Conservation (phyloP, 1,140 invertebrate species). For the Drosophila asahinai region DNA sequence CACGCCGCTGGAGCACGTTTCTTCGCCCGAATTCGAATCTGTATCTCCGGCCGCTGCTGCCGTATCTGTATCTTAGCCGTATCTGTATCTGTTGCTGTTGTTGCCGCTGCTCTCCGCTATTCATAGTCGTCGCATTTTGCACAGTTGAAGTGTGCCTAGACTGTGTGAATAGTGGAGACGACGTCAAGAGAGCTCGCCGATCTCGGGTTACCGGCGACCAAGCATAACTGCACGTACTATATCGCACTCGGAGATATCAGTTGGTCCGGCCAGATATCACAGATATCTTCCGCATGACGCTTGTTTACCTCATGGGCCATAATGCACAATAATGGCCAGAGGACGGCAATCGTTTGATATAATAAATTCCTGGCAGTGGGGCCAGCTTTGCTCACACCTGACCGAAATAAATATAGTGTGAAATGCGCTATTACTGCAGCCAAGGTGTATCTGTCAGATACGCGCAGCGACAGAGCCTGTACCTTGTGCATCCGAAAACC, state of each 20-base stretch:
- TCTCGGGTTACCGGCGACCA: constrained; percentile 67
- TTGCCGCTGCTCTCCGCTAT: constrained; percentile 53
- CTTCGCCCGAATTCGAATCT: constrained; percentile 44
- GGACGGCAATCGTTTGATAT: constrained; percentile 40
- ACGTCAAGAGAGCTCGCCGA: constrained; percentile 57
- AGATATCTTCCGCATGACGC: constrained; percentile 74
- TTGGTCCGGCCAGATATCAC: constrained; percentile 25
- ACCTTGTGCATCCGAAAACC: constrained; percentile 59
- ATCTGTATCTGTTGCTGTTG: constrained; percentile 39
- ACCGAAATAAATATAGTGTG: constrained; percentile 32
- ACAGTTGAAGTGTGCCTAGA: constrained; percentile 83
- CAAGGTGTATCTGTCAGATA: constrained; percentile 67
- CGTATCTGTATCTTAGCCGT: constrained; percentile 30
- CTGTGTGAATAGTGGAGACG: constrained; percentile 63
- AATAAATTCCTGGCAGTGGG: constrained; percentile 15
- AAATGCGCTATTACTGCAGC: constrained; percentile 30
- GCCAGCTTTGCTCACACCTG: constrained; percentile 24
- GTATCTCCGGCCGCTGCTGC: constrained; percentile 10
- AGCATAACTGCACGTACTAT: constrained; percentile 81
- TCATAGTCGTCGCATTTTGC: constrained; percentile 67
- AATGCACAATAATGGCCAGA: constrained; percentile 19
- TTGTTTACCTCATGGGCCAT: constrained; percentile 33
- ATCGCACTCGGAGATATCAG: constrained; percentile 48
- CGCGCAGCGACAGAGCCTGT: constrained; percentile 26
- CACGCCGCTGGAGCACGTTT: constrained; percentile 75